These are phyloP conservation scores for Dryobota labecula DNA, from an alignment of 2,888 invertebrate species.

Conservation along the genomic window DNA sequence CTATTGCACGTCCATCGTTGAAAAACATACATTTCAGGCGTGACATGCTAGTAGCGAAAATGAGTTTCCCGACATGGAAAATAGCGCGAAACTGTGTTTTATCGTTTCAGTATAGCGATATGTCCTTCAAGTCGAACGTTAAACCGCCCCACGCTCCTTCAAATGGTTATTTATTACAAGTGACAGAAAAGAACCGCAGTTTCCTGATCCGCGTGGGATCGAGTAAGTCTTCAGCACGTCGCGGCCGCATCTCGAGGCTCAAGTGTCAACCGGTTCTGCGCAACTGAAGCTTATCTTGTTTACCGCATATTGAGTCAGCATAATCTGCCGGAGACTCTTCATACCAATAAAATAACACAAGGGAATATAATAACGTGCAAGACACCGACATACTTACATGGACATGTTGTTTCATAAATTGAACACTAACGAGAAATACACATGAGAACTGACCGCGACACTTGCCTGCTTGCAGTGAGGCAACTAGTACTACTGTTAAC, in stretches of 20 bases:
- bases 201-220: conserved; percentile 83
- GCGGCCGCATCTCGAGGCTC: conserved; percentile 75
- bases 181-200: conserved; percentile 80
- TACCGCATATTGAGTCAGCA: conserved; percentile 70
- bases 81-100: conserved; percentile 79
- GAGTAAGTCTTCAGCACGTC: conserved; percentile 75
- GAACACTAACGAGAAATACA: conserved; percentile 56
- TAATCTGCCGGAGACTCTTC: conserved; percentile 67
- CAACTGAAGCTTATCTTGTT: conserved; percentile 80
- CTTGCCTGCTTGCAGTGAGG: conserved; percentile 47
- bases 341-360: conserved; percentile 59
- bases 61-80: conserved; percentile 83
- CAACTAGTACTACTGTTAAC: conserved; percentile 63
- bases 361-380: conserved; percentile 28
- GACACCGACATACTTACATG: conserved; percentile 5
- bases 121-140: conserved; percentile 66
- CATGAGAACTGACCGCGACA: conserved; percentile 32
- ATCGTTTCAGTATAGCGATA: conserved; percentile 74
- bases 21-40: conserved; percentile 70
- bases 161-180: conserved; percentile 76
- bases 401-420: conserved; percentile 49
- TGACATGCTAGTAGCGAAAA: conserved; percentile 79
- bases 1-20: conserved; percentile 69
- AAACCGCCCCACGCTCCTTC: conserved; percentile 68
- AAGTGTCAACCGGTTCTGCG: conserved; percentile 84